A percentile compares a stretch with the other conserved stretches of the same genome.
phyloP scores from a whole-genome alignment of 2,888 invertebrate genomes.

The Polyploca ridens region DNA sequence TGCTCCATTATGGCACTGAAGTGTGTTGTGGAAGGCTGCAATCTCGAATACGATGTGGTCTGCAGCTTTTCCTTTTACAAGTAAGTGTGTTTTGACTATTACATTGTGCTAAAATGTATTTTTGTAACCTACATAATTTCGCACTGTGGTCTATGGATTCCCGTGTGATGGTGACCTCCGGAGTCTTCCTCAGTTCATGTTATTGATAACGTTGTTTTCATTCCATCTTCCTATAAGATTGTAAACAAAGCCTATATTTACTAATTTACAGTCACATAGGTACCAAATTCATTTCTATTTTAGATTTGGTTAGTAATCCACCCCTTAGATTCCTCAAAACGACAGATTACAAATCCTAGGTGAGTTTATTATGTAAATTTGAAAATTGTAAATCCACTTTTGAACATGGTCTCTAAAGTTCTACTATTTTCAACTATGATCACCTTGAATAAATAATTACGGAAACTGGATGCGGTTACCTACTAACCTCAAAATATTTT shows the following conservation, averaged over 20 bases:
- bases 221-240: conserved; percentile 3
- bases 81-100: conserved; percentile 66
- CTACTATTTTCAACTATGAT: too few relatives aligned
- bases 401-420: too few relatives aligned
- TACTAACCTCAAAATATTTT: background rate
- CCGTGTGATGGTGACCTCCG: background rate
- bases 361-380: too few relatives aligned
- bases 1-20: conserved; percentile 73
- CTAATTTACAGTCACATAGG: too few relatives aligned
- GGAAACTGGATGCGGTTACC: background rate
- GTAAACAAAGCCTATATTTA: background rate
- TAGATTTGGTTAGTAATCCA: too few relatives aligned
- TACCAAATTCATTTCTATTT: too few relatives aligned
- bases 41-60: conserved; percentile 79
- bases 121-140: conserved; percentile 29
- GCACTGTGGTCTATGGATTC: conserved; percentile 44
- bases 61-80: conserved; percentile 83
- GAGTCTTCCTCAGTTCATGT: background rate
- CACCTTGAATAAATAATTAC: background rate
- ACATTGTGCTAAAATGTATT: conserved; percentile 21
- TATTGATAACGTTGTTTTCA: conserved; percentile 4
- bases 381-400: background rate
- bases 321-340: too few relatives aligned
- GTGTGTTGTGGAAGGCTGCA: conserved; percentile 81
- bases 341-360: too few relatives aligned